These are phyloP conservation scores for Opisthocomus hoazin DNA, from an alignment of 2,113 vertebrate species.

Conservation along the genomic window DNA sequence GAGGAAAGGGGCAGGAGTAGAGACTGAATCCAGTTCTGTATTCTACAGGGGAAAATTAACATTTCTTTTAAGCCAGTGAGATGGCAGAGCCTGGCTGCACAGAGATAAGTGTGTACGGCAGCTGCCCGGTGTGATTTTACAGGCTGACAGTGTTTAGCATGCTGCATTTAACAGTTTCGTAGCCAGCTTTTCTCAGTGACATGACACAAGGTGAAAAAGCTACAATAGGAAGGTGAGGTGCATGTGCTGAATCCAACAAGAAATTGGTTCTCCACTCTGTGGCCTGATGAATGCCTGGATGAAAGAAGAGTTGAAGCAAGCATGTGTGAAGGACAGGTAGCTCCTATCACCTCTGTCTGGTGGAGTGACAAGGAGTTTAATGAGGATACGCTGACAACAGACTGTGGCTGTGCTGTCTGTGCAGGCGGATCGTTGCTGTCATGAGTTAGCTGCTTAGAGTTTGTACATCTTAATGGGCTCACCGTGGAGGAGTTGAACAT, in stretches of 20 bases:
- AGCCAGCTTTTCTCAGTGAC: background rate
- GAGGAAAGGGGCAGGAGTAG: background rate
- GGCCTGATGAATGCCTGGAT: background rate
- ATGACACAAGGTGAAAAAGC: background rate
- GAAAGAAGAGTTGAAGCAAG: background rate
- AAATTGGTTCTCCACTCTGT: background rate
- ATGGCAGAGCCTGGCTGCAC: conserved; percentile 32
- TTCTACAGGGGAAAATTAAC: conserved; percentile 36
- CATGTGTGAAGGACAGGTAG: background rate
- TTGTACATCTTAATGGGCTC: background rate
- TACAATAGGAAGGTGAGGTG: background rate
- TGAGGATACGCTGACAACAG: background rate
- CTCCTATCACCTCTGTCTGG: background rate
- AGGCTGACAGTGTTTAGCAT: background rate
- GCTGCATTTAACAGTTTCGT: conserved; percentile 28
- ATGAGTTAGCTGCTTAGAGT: background rate
- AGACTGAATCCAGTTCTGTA: background rate
- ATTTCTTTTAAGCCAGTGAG: conserved; percentile 41
- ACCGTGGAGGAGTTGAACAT: background rate
- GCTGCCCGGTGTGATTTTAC: background rate
- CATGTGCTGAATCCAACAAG: background rate
- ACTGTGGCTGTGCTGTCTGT: background rate
- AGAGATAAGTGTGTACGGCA: conserved; percentile 39
- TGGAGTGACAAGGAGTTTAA: background rate
- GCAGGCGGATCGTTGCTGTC: background rate